Evolutionary conservation across 1,140 invertebrate species (phyloP), one percentile per base, ranked within the genome.

Genomic region (Achatina immaculata): DNA sequence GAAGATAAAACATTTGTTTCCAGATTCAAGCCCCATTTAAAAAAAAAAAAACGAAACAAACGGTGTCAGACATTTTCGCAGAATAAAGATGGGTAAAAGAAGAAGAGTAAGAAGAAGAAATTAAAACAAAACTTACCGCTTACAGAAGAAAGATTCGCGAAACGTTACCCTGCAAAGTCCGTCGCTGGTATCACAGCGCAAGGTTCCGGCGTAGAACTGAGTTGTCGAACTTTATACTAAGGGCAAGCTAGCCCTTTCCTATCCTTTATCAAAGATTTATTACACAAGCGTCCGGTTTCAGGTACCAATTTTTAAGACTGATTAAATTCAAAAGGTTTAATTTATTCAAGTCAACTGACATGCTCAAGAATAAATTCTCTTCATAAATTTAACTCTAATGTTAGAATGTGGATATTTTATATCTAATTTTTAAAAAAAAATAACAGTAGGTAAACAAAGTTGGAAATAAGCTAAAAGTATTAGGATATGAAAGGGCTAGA

Each of bases 321-420:
- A n/a, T 19, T 36, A 58, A 51, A 76, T 6, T 55, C 31, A 76
- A 51, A 76, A 51, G 58, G 74, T 55, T 43, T 14, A 21, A 76
- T 43, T n/a, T n/a, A n/a, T n/a, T n/a, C n/a, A n/a, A n/a, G n/a
- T n/a, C n/a, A n/a, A n/a, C n/a, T n/a, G n/a, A n/a, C n/a, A n/a
- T n/a, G n/a, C n/a, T n/a, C n/a, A n/a, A n/a, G n/a, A n/a, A n/a
- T n/a, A n/a, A n/a, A n/a, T n/a, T n/a, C n/a, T n/a, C n/a, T n/a
- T n/a, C n/a, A n/a, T n/a, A n/a, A n/a, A n/a, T n/a, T n/a, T 31
- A 51, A 76, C 1, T 36, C n/a, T 55, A 36, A 58, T 2, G 42
- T 31, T 36, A 55, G 36, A 42, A 76, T 2, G 36, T 24, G 58
- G 45, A 76, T n/a, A 76, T 3, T 55, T 43, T 36, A 19, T 31